A percentile compares a stretch with the other conserved stretches of the same genome.
Evolutionary conservation across 2,113 vertebrate genomes (phyloP).

Genomic region (Hypomesus transpacificus): DNA sequence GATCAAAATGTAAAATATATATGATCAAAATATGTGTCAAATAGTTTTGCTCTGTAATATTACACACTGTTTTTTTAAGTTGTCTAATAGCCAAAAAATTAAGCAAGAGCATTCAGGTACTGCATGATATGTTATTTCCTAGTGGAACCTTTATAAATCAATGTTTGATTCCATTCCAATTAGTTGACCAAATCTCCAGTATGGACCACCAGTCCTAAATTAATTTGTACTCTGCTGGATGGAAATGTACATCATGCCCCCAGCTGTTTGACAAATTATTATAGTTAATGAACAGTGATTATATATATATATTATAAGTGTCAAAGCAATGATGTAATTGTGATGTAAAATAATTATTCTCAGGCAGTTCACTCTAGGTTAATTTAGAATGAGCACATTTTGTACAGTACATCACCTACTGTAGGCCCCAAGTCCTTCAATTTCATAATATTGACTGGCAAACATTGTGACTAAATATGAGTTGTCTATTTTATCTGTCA

Average conservation of each 20-base stretch:
- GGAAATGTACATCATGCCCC: constrained; percentile 16
- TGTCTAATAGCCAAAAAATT: neutral
- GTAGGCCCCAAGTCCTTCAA: no score
- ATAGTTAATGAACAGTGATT: constrained; percentile 31
- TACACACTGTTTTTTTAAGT: neutral
- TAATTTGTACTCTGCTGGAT: neutral
- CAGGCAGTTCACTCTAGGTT: neutral
- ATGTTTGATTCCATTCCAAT: constrained; percentile 5
- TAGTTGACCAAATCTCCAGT: constrained; percentile 13
- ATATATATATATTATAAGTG: neutral
- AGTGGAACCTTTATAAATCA: constrained; percentile 3
- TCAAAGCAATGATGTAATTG: constrained; percentile 1
- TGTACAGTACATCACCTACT: no score
- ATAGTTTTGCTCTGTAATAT: neutral
- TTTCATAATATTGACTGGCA: no score
- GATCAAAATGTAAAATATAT: neutral
- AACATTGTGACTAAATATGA: no score
- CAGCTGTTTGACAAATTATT: constrained; percentile 22
- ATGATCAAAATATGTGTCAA: neutral
- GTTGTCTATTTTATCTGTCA: no score
- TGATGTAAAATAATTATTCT: neutral
- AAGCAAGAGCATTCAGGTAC: neutral
- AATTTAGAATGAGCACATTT: no score
- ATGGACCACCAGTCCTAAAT: neutral
- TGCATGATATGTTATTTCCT: neutral